Percentiles rank a stretch among this genome's conserved stretches.
Evolutionary conservation across 2,888 invertebrate genomes (phyloP).

Genomic region (Nineta flava): DNA sequence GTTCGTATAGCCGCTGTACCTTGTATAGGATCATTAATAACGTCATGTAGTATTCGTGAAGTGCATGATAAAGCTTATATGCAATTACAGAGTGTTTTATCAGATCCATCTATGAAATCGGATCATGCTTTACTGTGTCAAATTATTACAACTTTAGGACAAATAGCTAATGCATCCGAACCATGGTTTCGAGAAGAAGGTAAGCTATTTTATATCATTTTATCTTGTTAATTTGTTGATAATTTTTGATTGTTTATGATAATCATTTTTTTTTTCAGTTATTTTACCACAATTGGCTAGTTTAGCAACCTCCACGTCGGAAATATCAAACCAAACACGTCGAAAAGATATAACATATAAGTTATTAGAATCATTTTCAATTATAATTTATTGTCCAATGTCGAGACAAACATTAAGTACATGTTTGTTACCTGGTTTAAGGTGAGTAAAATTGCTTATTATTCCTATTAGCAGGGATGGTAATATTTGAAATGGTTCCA

Average conservation of each 20-base stretch:
- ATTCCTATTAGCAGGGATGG: neutral
- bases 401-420: slow-evolving; percentile 31
- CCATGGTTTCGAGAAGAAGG: slow-evolving; percentile 43
- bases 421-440: slow-evolving; percentile 33
- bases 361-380: slow-evolving; percentile 46
- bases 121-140: slow-evolving; percentile 35
- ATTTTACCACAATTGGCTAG: slow-evolving; percentile 42
- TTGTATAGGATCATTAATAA: slow-evolving; percentile 42
- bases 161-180: slow-evolving; percentile 41
- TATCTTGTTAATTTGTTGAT: slow-evolving; percentile 4
- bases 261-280: slow-evolving; percentile 29
- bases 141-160: slow-evolving; percentile 41
- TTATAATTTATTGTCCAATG: slow-evolving; percentile 35
- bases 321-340: slow-evolving; percentile 33
- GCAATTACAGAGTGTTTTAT: slow-evolving; percentile 29
- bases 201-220: slow-evolving; percentile 17
- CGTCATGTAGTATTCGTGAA: slow-evolving; percentile 29
- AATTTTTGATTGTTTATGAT: slow-evolving; percentile 3
- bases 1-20: slow-evolving; percentile 46
- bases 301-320: slow-evolving; percentile 37
- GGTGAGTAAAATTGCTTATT: slow-evolving; percentile 18
- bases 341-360: slow-evolving; percentile 40
- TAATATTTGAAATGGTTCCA: too few relatives aligned
- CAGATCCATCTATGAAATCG: slow-evolving; percentile 24
- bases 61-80: slow-evolving; percentile 39